These are phyloP conservation scores for Sebastolobus alascanus DNA, from an alignment of 2,797 vertebrate genomes.

Conservation along the genomic window DNA sequence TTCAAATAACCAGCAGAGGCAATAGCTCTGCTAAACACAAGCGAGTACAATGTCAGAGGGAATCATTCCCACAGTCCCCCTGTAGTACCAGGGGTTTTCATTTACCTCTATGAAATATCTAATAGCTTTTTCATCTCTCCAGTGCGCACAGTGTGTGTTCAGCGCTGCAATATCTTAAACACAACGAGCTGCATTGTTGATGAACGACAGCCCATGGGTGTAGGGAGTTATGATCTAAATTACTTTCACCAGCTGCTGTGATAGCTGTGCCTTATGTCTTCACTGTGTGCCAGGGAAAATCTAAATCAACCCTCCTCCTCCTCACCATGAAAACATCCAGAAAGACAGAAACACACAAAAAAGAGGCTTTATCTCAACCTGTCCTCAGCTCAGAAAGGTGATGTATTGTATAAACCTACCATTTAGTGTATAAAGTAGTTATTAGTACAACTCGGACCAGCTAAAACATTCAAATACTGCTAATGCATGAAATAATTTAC, in stretches of 20 bases:
- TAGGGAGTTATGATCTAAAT: slow-evolving; percentile 50
- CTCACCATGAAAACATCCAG: not conserved
- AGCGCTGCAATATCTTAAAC: slow-evolving; percentile 27
- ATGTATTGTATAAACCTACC: not conserved
- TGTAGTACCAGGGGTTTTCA: slow-evolving; percentile 28
- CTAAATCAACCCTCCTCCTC: slow-evolving; percentile 18
- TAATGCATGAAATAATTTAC: not conserved
- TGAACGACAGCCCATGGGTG: slow-evolving; percentile 38
- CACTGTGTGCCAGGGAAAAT: slow-evolving; percentile 22
- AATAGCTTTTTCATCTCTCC: slow-evolving; percentile 35
- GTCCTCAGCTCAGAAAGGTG: not conserved
- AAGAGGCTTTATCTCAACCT: not conserved
- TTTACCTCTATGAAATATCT: slow-evolving; percentile 45
- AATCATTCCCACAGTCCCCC: slow-evolving; percentile 21
- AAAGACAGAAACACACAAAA: not conserved
- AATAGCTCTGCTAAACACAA: slow-evolving; percentile 8
- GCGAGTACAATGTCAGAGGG: slow-evolving; percentile 4
- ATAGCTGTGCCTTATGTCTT: slow-evolving; percentile 42
- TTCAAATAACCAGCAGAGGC: slow-evolving; percentile 10
- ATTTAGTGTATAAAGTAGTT: not conserved
- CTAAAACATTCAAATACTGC: not conserved
- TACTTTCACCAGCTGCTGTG: slow-evolving; percentile 43
- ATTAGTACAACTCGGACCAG: not conserved
- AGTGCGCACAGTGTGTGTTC: slow-evolving; percentile 21
- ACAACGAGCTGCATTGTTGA: slow-evolving; percentile 42